Percentiles rank a stretch among this genome's conserved stretches.
Evolutionary conservation across 2,113 vertebrate species (phyloP).

Genomic region (Sinocyclocheilus rhinocerous): DNA sequence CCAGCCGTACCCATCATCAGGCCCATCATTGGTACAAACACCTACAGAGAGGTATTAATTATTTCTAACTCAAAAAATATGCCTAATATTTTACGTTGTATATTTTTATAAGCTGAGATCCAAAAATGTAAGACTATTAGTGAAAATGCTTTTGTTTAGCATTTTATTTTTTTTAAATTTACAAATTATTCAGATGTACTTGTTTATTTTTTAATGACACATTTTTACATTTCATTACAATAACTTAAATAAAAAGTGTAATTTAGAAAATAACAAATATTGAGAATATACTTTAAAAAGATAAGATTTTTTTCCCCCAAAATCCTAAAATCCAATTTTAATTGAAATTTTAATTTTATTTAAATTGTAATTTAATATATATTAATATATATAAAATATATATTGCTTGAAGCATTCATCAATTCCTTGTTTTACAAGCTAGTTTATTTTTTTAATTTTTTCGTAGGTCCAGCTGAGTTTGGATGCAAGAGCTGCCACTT

Average conservation of each 20-base stretch:
- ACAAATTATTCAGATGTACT: neutral
- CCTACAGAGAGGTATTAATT: conserved; percentile 83
- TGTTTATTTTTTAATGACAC: neutral
- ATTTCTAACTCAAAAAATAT: neutral
- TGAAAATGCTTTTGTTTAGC: neutral
- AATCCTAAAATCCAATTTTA: too few relatives aligned
- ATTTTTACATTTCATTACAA: neutral
- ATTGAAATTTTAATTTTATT: too few relatives aligned
- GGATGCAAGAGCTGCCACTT: conserved; percentile 83
- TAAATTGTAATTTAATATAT: too few relatives aligned
- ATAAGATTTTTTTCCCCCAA: too few relatives aligned
- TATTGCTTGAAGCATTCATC: neutral
- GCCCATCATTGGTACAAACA: conserved; percentile 90
- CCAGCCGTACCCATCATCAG: conserved; percentile 77
- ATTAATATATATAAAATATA: too few relatives aligned
- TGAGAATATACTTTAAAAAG: too few relatives aligned
- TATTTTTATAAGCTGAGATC: neutral
- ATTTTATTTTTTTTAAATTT: neutral
- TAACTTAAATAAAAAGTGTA: too few relatives aligned
- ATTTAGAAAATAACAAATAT: too few relatives aligned
- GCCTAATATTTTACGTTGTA: neutral
- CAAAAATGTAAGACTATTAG: neutral
- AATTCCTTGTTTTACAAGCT: neutral
- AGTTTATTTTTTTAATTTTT: conserved; percentile 8
- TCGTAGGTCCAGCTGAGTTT: conserved; percentile 87